A percentile compares a stretch with the other conserved stretches of the same genome.
phyloP scores from a whole-genome alignment of 2,888 invertebrate species.

The Ichneumoninae sp. region DNA sequence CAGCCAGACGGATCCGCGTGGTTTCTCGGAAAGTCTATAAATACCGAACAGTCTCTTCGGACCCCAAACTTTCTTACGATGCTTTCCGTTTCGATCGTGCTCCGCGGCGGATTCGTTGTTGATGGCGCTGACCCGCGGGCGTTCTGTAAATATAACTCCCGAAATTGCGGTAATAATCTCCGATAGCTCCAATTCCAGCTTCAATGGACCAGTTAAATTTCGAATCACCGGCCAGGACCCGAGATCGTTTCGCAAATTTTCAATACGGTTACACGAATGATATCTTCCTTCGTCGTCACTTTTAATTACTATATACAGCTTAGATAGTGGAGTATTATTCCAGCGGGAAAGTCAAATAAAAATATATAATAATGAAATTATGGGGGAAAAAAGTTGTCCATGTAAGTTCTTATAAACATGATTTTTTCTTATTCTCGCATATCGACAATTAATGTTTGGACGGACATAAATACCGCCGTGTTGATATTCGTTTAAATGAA shows the following conservation, averaged over 20 bases:
- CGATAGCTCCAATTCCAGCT: slow-evolving; percentile 46
- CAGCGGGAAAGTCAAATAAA: no score
- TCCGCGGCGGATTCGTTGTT: neutral
- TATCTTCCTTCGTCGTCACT: neutral
- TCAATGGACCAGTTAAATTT: neutral
- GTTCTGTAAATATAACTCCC: slow-evolving; percentile 56
- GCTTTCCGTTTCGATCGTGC: slow-evolving; percentile 36
- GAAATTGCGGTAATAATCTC: slow-evolving; percentile 54
- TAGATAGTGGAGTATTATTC: no score
- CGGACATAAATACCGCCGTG: no score
- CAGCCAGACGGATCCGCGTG: slow-evolving; percentile 36
- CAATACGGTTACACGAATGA: neutral
- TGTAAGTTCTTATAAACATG: neutral
- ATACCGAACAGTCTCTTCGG: slow-evolving; percentile 47
- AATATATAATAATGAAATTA: neutral
- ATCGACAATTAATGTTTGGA: no score
- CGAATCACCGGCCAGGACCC: neutral
- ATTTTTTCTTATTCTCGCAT: no score
- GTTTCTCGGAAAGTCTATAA: slow-evolving; percentile 55
- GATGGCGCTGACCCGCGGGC: slow-evolving; percentile 43
- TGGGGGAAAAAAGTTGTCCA: neutral
- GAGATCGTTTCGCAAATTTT: neutral
- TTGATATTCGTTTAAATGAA: neutral
- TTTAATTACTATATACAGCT: no score
- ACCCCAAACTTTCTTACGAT: slow-evolving; percentile 46